Base-by-base conservation (phyloP, 2,113 vertebrate genomes). In the Laticauda laticaudata region DNA sequence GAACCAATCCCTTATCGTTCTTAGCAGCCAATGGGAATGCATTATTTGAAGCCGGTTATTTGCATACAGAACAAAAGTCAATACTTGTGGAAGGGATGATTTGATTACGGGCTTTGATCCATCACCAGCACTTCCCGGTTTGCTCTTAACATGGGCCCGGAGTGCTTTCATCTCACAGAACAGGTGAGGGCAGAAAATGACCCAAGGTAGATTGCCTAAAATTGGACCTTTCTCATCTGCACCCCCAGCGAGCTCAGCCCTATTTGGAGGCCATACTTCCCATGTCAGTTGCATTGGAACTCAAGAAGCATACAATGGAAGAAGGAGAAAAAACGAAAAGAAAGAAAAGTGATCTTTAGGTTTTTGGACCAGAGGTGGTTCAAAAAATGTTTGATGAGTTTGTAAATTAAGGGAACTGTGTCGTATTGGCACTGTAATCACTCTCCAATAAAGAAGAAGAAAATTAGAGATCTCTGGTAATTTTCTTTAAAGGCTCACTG, bases 61-160 rank as follows among this genome's bases (percentile, higher is more conserved):
- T n/a, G n/a, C n/a, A n/a, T n/a, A n/a, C n/a, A n/a, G n/a, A n/a
- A n/a, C n/a, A 85, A 0, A 91, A 91, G 92, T 0, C 0, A 5
- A 0, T 5, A 0, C 61, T n/a, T n/a, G 29, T n/a, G 61, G 3
- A 45, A 94, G 86, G 29, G 87, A 89, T 90, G 89, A 55, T 91
- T 64, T 89, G 14, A 93, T 90, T 39, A 92, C 56, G 29, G 29
- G 92, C 75, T 81, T 89, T 92, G 39, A 6, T 53, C 81, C 45
- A 75, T 0, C 12, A 43, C 75, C 29, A 5, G 75, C 3, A 0
- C 55, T 0, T 90, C 85, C 59, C 24, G 3, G 0, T 12, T 21
- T 51, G 0, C 89, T 34, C 39, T 12, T 23, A 24, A 91, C 85
- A 0, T 61, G 45, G 4, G 39, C 61, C 75, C 57, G 69, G 43